phyloP scores from a whole-genome alignment of 2,888 invertebrate genomes.

The Spisula subtruncata region DNA sequence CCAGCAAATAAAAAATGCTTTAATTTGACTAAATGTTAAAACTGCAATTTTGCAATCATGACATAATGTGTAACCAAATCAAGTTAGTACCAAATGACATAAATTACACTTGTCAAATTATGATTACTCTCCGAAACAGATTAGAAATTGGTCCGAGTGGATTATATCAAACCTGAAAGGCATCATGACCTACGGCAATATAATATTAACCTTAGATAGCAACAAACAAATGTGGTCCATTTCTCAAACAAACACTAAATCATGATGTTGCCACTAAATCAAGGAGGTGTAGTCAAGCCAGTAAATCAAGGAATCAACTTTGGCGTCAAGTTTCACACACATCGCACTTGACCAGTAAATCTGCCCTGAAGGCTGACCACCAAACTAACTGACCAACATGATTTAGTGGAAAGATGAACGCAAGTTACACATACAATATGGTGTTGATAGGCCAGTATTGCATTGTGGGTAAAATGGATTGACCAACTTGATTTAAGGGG shows the following conservation, averaged over 20 bases:
- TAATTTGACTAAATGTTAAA: not conserved
- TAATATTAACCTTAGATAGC: not conserved
- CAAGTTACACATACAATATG: not conserved
- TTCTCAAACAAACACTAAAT: not conserved
- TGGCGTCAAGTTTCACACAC: conserved; percentile 34
- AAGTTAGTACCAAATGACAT: not conserved
- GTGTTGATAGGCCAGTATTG: conserved; percentile 9
- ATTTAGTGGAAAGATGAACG: not conserved
- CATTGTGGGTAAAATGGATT: conserved; percentile 12
- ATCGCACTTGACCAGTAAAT: conserved; percentile 55
- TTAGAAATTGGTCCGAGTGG: not conserved
- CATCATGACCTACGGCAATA: not conserved
- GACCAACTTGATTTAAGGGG: not conserved
- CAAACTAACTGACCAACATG: conserved; percentile 17
- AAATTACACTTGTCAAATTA: not conserved
- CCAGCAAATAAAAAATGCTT: not conserved
- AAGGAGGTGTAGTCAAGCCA: not conserved
- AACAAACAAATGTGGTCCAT: not conserved
- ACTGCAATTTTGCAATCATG: not conserved
- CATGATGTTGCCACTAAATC: not conserved
- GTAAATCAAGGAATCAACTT: conserved; percentile 41
- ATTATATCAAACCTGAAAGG: not conserved
- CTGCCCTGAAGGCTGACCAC: conserved; percentile 48
- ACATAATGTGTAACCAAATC: not conserved
- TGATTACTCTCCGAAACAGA: not conserved